Evolutionary conservation across 2,888 invertebrate genomes (phyloP).

Genomic region (Drosophila yooni): DNA sequence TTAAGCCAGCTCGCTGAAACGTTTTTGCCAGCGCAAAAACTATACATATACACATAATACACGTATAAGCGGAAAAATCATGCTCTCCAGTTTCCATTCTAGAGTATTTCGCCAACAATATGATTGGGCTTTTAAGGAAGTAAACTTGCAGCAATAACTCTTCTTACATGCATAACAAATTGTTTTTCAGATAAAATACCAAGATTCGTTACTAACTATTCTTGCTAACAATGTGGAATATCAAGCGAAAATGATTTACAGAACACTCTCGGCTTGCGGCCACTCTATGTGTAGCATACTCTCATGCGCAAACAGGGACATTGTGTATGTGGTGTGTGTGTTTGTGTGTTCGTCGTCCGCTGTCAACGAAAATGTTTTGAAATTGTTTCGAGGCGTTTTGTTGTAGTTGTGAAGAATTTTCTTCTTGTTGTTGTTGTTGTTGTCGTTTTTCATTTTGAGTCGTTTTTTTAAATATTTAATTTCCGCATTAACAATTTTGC

Average conservation of each 20-base stretch:
- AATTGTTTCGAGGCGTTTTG: slow-evolving; percentile 62
- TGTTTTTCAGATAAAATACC: neutral
- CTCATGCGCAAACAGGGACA: slow-evolving; percentile 61
- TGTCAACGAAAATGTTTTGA: slow-evolving; percentile 76
- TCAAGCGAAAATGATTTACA: slow-evolving; percentile 6
- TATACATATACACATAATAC: slow-evolving; percentile 29
- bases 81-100: slow-evolving; percentile 6
- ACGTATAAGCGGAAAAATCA: neutral
- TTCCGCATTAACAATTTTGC: slow-evolving; percentile 67
- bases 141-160: neutral
- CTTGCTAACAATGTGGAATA: neutral
- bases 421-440: neutral
- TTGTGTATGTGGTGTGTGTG: slow-evolving; percentile 19
- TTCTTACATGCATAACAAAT: neutral
- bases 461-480: slow-evolving; percentile 68
- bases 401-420: slow-evolving; percentile 2
- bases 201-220: neutral
- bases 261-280: slow-evolving; percentile 45
- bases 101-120: neutral
- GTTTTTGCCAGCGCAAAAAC: slow-evolving; percentile 52
- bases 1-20: slow-evolving; percentile 68
- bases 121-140: neutral
- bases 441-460: slow-evolving; percentile 22
- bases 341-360: slow-evolving; percentile 36
- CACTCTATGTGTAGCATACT: slow-evolving; percentile 60